phyloP scores from a whole-genome alignment of 1,140 invertebrate genomes.

The Linepithema humile region DNA sequence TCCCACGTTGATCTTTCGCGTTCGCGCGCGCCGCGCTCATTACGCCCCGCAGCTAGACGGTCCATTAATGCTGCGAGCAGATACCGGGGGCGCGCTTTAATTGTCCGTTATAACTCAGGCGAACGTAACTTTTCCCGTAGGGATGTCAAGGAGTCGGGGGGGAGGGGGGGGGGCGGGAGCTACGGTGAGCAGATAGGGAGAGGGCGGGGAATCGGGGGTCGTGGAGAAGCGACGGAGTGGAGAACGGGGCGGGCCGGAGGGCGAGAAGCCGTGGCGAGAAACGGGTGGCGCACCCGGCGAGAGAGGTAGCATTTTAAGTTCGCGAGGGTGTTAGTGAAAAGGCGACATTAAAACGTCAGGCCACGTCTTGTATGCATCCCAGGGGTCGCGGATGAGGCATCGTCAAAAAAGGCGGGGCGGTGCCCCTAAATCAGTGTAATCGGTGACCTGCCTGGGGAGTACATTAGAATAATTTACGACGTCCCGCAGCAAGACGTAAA shows the following conservation, averaged over 20 bases:
- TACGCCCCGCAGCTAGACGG: slow-evolving; percentile 49
- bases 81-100: slow-evolving; percentile 67
- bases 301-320: slow-evolving; percentile 63
- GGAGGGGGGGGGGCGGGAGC: not conserved
- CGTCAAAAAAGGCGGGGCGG: slow-evolving; percentile 72
- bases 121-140: slow-evolving; percentile 71
- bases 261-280: not conserved
- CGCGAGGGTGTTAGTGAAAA: slow-evolving; percentile 70
- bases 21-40: slow-evolving; percentile 38
- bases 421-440: slow-evolving; percentile 77
- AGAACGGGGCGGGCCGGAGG: not conserved
- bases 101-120: slow-evolving; percentile 72
- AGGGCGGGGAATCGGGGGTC: too few species aligned
- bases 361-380: slow-evolving; percentile 76
- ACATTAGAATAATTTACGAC: slow-evolving; percentile 75
- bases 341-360: slow-evolving; percentile 71
- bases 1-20: slow-evolving; percentile 60
- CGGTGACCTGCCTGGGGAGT: slow-evolving; percentile 73
- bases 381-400: slow-evolving; percentile 74
- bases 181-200: not conserved
- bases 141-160: slow-evolving; percentile 25
- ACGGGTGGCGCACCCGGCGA: not conserved
- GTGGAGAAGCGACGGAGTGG: not conserved
- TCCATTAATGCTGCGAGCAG: slow-evolving; percentile 70
- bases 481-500: slow-evolving; percentile 65